Conservation (phyloP, 2,113 vertebrate species). For the Rynchops niger region DNA sequence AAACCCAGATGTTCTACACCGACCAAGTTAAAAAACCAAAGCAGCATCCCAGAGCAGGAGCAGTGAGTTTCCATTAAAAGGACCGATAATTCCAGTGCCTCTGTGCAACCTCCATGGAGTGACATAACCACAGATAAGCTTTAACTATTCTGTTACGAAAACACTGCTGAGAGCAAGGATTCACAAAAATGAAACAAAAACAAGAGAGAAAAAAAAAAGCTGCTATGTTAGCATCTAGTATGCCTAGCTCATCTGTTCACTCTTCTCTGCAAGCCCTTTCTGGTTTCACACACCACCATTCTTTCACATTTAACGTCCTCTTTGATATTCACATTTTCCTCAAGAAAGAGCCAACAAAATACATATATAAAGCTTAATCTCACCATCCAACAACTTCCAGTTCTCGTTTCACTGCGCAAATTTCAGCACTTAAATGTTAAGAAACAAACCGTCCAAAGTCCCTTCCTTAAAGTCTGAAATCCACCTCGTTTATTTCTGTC, state of each 20-base stretch:
- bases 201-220: background rate
- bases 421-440: background rate
- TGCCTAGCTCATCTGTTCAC: background rate
- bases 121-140: background rate
- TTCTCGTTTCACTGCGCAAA: background rate
- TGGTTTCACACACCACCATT: background rate
- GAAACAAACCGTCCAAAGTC: background rate
- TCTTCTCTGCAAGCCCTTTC: background rate
- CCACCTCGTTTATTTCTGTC: background rate
- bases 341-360: background rate
- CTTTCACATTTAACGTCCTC: background rate
- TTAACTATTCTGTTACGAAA: background rate
- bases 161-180: background rate
- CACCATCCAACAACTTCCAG: background rate
- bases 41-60: background rate
- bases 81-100: background rate
- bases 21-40: background rate
- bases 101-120: background rate
- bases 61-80: background rate
- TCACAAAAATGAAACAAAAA: background rate
- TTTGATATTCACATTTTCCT: background rate
- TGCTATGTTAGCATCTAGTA: background rate
- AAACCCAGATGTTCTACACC: background rate
- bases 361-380: background rate
- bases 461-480: background rate